Evolutionary conservation across 2,888 invertebrate genomes (phyloP), one percentile per base, ranked within the genome.

Genomic region (Stenodera caucasica): DNA sequence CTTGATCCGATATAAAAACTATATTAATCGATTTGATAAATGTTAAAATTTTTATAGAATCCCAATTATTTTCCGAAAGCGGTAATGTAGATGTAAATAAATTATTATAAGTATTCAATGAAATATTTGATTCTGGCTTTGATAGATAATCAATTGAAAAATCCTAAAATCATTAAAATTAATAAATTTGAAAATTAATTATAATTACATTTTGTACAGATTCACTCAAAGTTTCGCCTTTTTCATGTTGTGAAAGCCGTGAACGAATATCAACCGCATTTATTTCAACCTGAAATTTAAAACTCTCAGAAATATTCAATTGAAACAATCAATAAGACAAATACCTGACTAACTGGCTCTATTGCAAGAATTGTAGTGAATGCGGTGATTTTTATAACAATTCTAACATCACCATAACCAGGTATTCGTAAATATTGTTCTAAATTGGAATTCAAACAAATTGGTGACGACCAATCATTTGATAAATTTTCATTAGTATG

Each of bases 181-280:
- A 50, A 50, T 50, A 12, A 50, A 29, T 7, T 29, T 50, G 2
- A 50, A 29, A 23, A 23, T 26, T 7, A 0, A 37, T 5, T 7
- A 9, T 7, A 9, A 30, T 30, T 30, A 30, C 30, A 9, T 30
- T 30, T 30, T 30, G 30, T 30, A 2, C 8, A 7, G 11, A 18
- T 23, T 23, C 45, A 5, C 23, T 12, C 18, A 32, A 14, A 23
- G 18, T 57, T 73, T 76, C 68, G 54, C 45, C 45, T 5, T 23
- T 71, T 66, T 80, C 77, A 51, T 77, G 77, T 70, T 78, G 67
- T 14, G 75, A 72, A 26, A 92, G 82, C 50, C 93, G 84, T 49
- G 86, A 86, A 66, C 93, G 83, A 23, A 94, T 90, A 71, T 92
- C 92, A 67, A 88, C 88, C 2, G 93, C 93, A 6, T 90, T 91